Percentiles rank a stretch among this genome's conserved stretches.
Evolutionary conservation across 2,113 vertebrate genomes (phyloP).

Genomic region (Coregonus clupeaformis): DNA sequence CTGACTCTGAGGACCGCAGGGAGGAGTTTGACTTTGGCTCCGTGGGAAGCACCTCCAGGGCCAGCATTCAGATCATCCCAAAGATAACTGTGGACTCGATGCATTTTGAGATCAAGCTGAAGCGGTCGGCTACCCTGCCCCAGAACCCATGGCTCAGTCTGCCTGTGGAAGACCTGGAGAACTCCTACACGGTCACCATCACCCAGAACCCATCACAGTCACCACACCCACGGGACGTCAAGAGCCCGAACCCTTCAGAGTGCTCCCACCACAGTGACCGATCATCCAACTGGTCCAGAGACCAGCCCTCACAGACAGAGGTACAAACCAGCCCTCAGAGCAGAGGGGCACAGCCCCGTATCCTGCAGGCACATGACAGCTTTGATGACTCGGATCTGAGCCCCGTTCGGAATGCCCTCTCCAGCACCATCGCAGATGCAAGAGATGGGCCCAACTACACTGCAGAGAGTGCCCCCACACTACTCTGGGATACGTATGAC

Average conservation of each 20-base stretch:
- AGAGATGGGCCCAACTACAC: conserved; percentile 26
- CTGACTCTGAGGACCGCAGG: conserved; percentile 30
- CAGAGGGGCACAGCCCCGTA: background rate
- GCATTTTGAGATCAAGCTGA: conserved; percentile 71
- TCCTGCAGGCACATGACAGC: conserved; percentile 4
- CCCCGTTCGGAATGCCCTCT: conserved; percentile 53
- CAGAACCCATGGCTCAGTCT: conserved; percentile 75
- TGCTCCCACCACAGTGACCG: rapidly evolving
- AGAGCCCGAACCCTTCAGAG: background rate
- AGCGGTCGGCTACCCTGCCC: conserved; percentile 45
- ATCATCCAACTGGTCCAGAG: conserved; percentile 5
- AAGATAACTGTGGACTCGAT: conserved; percentile 46
- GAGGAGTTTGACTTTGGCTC: conserved; percentile 26
- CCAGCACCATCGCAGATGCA: conserved; percentile 64
- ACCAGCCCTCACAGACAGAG: conserved; percentile 25
- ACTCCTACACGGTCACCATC: conserved; percentile 66
- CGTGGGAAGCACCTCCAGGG: conserved; percentile 29
- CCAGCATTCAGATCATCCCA: conserved; percentile 60
- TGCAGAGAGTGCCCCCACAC: conserved; percentile 44
- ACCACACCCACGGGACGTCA: conserved; percentile 3
- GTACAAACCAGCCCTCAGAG: background rate
- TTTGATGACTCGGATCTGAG: conserved; percentile 48
- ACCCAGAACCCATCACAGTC: conserved; percentile 39
- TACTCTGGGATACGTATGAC: conserved; percentile 73
- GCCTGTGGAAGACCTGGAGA: conserved; percentile 67